Evolutionary conservation across 2,797 vertebrate species (phyloP), one percentile per base, ranked within the genome.

Genomic region (Chromis chromis): DNA sequence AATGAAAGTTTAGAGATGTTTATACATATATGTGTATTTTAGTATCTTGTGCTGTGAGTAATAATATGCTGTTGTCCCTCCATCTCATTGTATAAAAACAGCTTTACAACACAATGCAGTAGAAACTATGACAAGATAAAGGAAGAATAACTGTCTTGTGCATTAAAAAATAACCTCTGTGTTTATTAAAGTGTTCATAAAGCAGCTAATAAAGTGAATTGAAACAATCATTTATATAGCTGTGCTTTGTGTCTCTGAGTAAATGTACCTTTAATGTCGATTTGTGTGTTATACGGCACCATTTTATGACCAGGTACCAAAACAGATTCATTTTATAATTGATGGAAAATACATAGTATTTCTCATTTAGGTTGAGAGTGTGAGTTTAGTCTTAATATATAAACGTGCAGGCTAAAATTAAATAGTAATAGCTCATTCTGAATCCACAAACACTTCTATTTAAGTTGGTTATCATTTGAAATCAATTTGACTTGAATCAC

Each of bases 171-270:
- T 31, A 21, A 69, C 11, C 19, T 48, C n/a, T 22, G 21, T 71
- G 46, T 46, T 66, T 64, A 54, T 55, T 42, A 63, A 76, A 77
- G 54, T 64, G 49, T 57, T 54, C 25, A 44, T 53, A 55, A 65
- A 65, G 59, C 46, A 70, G 74, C 42, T 65, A 65, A 76, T 77
- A 65, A 76, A 63, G 58, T 49, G 31, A 7, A 65, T 60, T 22
- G 28, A 56, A 69, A 44, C 25, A 54, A 49, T 46, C 14, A 68
- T 56, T 57, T 49, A 62, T 3, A 36, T 36, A 36, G 11, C 33
- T 10, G 33, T 57, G 24, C 28, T 70, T 24, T 22, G n/a, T n/a
- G n/a, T 48, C 46, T 48, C 10, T 48, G 3, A 60, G 65, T 76
- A 0, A 39, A 49, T 78, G 57, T 36, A 31, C 31, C 31, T 8